Evolutionary conservation across 2,888 invertebrate genomes (phyloP).

Genomic region (Callyntrura sp.): DNA sequence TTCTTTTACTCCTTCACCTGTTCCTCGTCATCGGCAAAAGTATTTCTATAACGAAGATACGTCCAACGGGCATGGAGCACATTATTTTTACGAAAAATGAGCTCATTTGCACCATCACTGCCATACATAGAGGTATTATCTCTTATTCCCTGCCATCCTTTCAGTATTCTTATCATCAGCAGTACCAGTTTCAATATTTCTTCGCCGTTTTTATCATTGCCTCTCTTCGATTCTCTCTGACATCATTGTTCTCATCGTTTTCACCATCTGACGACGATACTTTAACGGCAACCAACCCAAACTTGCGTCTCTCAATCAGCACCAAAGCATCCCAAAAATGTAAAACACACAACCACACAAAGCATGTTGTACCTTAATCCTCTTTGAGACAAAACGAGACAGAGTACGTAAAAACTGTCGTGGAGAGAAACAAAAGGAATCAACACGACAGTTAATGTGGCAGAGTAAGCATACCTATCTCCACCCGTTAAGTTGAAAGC

Average conservation of each 20-base stretch:
- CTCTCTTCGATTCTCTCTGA: constrained; percentile 7
- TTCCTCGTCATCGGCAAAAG: background rate
- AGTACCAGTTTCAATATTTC: too few species aligned
- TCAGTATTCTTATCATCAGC: too few species aligned
- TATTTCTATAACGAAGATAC: background rate
- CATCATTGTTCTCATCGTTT: background rate
- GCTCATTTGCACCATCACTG: constrained; percentile 21
- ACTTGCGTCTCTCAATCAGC: too few species aligned
- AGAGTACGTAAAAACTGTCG: background rate
- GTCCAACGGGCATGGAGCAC: background rate
- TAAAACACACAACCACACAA: background rate
- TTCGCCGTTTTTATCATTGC: background rate
- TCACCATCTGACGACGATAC: too few species aligned
- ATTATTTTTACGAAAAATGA: constrained; percentile 7
- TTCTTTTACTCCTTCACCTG: background rate
- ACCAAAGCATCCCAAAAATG: background rate
- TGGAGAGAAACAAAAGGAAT: background rate
- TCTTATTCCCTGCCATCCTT: background rate
- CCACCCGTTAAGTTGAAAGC: background rate
- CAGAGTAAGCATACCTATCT: too few species aligned
- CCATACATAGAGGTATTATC: background rate
- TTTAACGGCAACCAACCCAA: too few species aligned
- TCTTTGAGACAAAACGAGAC: background rate
- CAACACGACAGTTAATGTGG: background rate
- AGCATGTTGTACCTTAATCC: background rate